Base-by-base conservation (phyloP, 1,140 invertebrate genomes). In the Aphelenchoides fujianensis region DNA sequence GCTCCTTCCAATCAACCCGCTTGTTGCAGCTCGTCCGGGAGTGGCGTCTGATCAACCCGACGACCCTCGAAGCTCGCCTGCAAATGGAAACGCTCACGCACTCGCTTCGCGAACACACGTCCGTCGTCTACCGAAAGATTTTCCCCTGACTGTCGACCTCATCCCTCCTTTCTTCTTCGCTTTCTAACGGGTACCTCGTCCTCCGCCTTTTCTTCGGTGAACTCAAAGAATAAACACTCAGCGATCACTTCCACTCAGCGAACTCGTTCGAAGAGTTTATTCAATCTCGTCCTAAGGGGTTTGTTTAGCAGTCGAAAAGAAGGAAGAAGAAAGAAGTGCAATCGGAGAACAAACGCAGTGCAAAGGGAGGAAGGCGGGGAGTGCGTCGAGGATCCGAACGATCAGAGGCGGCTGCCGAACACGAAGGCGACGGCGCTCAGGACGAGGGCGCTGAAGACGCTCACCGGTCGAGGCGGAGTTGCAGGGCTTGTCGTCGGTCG, bases 11-110 rank as follows among this genome's bases (percentile, higher is more conserved):
- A n/a, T 61, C 16, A 19, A 61, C n/a, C n/a, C n/a, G n/a, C n/a
- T 61, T 19, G 31, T 82, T 67, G n/a, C 54, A 81, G 81, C 64
- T 81, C 9, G 68, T 83, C 32, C 63, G 80, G n/a, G 79, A 82
- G 73, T 82, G 81, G 81, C 70, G 67, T 3, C 59, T 83, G 7
- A 30, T 82, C 0, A 75, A 81, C 67, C 36, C 68, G 1, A 55
- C 55, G 23, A 81, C 77, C 0, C 67, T 82, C 23, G 77, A 82
- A 68, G 81, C 81, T 19, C 70, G 80, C 27, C 48, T 83, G 30
- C 69, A 69, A 52, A 82, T 82, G 80, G 74, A 82, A 37, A 82
- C 80, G 28, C 37, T 82, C 19, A 83, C 81, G 12, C 81, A 82
- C 41, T 70, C 73, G 31, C 76, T 83, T 75, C 79, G 75, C 30